Evolutionary conservation across 64 coral and sea anemone species (phyloP), one percentile per base, ranked within the genome.

Genomic region (Anthopleura sola): DNA sequence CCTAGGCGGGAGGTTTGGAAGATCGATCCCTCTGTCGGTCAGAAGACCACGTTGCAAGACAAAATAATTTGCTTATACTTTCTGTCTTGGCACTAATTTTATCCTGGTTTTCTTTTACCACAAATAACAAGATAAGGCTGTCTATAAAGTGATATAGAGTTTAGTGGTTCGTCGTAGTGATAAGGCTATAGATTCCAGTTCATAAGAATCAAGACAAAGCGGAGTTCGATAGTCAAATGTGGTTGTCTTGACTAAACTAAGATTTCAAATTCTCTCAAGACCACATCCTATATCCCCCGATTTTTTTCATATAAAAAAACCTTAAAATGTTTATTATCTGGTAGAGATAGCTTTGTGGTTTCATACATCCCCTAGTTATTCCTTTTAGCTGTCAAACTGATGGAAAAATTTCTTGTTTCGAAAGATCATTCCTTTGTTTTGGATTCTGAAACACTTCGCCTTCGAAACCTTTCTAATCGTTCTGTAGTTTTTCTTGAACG

Each of bases 111-210:
- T 79, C 44, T 28, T 21, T 79, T 20, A 79, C 76, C 76, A 47
- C 76, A 79, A 79, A 44, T 24, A 79, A 38, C 24, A 79, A 79
- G 76, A 79, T 79, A 79, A 79, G 44, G 38, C 1, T 46, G 15
- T 47, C 76, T 71, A 32, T 34, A 79, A 79, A 79, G 76, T 38
- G 76, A 79, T 79, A 44, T 17, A 71, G 66, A 71, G 66, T 71
- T 71, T 34, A 28, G 66, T 71, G 66, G 66, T 71, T 71, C 26
- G 13, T 71, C 62, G n/a, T 1, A 71, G 29, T 71, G 66, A 71
- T 71, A 71, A 71, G 66, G 5, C 31, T 34, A 34, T 36, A 71
- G 6, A n/a, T n/a, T 34, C 14, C 34, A 34, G n/a, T 8, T 71
- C 24, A 71, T 71, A 10, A 12, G 34, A 34, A 34, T 7, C 66